Evolutionary conservation across 2,888 invertebrate genomes (phyloP), one percentile per base, ranked within the genome.

Genomic region (Elegia similella): DNA sequence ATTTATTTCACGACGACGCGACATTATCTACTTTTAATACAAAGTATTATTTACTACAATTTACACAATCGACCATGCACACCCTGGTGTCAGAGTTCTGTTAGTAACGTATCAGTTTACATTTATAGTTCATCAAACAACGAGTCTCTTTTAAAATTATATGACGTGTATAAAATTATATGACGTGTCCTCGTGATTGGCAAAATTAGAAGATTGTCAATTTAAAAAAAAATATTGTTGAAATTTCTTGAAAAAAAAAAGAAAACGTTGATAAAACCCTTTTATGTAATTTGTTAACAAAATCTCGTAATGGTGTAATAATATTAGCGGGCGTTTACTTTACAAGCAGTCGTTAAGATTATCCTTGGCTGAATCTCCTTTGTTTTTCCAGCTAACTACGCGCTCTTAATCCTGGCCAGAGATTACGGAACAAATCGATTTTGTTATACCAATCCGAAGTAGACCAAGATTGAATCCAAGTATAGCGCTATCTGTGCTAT

Each of bases 361-460:
- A 73, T 69, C 68, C 62, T 60, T 62, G 62, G 62, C 65, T 66
- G 65, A 72, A 70, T 78, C 72, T 73, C 70, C 71, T 74, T 80
- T 80, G 78, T 80, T 82, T 80, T 77, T 78, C 69, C 67, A 73
- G 70, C 71, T 72, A 78, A 74, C 75, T 75, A 70, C 70, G 69
- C 67, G 59, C 62, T 66, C 64, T 74, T 76, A 80, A 81, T 78
- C 76, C 72, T 60, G 60, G 63, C 66, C 70, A 62, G 72, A 78
- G 82, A 86, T 84, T 82, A 84, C 75, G 72, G 73, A 15, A 32
- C 68, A 65, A 82, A 84, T 83, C 76, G 80, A 83, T 84, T 81
- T 74, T 67, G 67, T 75, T 76, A 72, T 75, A 72, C 73, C 65
- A 68, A 78, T 76, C 66, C 65, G 61, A 67, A 72, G 72, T 75